These are phyloP conservation scores for Arctia plantaginis DNA, from an alignment of 2,888 invertebrate species.

Conservation along the genomic window DNA sequence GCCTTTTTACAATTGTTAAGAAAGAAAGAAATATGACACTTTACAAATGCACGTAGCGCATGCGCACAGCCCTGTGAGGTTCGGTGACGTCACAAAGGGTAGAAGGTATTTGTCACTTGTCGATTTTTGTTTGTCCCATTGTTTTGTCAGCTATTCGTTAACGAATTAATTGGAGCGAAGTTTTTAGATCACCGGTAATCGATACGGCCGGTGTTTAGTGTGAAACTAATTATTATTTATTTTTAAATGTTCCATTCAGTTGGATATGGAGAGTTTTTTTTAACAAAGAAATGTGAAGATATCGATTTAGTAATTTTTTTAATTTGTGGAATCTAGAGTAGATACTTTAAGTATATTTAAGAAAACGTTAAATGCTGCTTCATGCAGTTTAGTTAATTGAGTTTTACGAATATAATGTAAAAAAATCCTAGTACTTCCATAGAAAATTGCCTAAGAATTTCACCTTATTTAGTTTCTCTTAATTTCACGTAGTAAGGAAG, in stretches of 20 bases:
- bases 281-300: not conserved
- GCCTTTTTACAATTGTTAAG: too few species aligned
- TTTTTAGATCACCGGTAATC: constrained; percentile 18
- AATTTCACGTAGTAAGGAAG: too few species aligned
- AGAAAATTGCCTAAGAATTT: not conserved
- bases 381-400: not conserved
- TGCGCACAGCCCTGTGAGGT: constrained; percentile 17
- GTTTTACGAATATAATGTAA: not conserved
- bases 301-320: not conserved
- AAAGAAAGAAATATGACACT: not conserved
- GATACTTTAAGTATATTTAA: not conserved
- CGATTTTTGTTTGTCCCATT: constrained; percentile 52
- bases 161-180: constrained; percentile 71
- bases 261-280: constrained; percentile 6
- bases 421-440: not conserved
- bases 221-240: constrained; percentile 18
- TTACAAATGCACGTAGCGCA: not conserved
- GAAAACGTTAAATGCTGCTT: not conserved
- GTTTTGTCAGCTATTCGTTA: constrained; percentile 69
- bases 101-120: constrained; percentile 43
- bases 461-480: too few species aligned
- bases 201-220: constrained; percentile 18
- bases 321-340: not conserved
- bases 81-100: constrained; percentile 31
- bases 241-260: constrained; percentile 8